These are phyloP conservation scores for Cirrhinus mrigala DNA, from an alignment of 2,797 vertebrate species.

Conservation along the genomic window DNA sequence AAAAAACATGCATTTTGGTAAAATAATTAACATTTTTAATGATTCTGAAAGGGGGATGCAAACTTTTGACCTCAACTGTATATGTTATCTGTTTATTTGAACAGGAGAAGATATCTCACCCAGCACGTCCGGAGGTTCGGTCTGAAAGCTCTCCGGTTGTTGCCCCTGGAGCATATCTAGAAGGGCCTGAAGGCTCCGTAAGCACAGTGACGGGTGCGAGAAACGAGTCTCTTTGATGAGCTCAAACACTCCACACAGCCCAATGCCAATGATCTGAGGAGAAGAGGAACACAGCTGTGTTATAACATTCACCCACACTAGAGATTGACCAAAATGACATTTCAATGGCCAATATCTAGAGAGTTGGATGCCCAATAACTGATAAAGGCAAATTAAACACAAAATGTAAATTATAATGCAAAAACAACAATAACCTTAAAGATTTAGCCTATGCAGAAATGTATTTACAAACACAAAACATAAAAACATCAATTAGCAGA, in stretches of 20 bases:
- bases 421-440: neutral
- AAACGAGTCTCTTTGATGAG: constrained; percentile 98
- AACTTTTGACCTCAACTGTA: too few species aligned
- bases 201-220: constrained; percentile 95
- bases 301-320: neutral
- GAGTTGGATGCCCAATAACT: neutral
- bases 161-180: constrained; percentile 98
- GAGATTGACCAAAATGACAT: neutral
- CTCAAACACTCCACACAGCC: constrained; percentile 98
- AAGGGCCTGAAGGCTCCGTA: constrained; percentile 96
- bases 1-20: too few species aligned
- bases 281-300: constrained; percentile 2
- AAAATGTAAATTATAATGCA: neutral
- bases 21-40: too few species aligned
- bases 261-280: constrained; percentile 89
- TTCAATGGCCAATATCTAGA: neutral
- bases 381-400: neutral
- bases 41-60: too few species aligned
- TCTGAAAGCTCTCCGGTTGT: constrained; percentile 96
- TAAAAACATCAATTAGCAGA: neutral
- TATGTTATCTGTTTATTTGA: neutral
- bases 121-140: constrained; percentile 95
- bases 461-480: neutral
- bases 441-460: neutral
- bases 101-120: constrained; percentile 77